Evolutionary conservation across 2,888 invertebrate genomes (phyloP), one percentile per base, ranked within the genome.

Genomic region (Tetrapedia diversipes): DNA sequence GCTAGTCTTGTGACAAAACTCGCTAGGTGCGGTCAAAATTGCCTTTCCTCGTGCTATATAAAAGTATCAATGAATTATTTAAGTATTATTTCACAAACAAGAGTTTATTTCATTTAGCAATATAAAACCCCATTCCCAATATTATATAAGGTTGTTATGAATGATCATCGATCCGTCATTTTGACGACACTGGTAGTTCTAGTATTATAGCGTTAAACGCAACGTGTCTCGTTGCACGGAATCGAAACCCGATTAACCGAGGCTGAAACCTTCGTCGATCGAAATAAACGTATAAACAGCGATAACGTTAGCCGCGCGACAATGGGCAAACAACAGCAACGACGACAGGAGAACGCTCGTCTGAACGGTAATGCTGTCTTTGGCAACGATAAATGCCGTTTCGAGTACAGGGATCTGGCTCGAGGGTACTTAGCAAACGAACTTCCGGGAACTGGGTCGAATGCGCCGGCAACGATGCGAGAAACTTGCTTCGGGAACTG

Each of bases 371-470:
- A 32, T 27, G 39, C 27, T 22, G 70, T 51, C 63, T 63, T 71
- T 37, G 29, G 16, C n/a, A 29, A 69, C 37, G 69, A 69, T 45
- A 70, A 70, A 51, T 49, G 41, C 65, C 45, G 29, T 32, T 22
- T 11, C n/a, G 27, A 53, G 45, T 1, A 45, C 29, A n/a, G 41
- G 24, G n/a, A 32, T 16, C 1, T 0, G 10, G 16, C 32, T 11
- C 29, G 32, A 39, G 32, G 45, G 43, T 53, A 16, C 53, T 69
- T 11, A 10, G 39, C 2, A 24, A 43, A 22, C 47, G 32, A 67
- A 60, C 39, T 51, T 39, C 49, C 39, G 49, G 41, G 24, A 67
- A 60, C 49, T 67, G 16, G 60, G 67, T 60, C 37, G 24, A 32
- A 54, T 53, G n/a, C 14, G 37, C n/a, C n/a, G n/a, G 34, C 39